Evolutionary conservation across 2,888 invertebrate genomes (phyloP).

Genomic region (Oscheius sp.): DNA sequence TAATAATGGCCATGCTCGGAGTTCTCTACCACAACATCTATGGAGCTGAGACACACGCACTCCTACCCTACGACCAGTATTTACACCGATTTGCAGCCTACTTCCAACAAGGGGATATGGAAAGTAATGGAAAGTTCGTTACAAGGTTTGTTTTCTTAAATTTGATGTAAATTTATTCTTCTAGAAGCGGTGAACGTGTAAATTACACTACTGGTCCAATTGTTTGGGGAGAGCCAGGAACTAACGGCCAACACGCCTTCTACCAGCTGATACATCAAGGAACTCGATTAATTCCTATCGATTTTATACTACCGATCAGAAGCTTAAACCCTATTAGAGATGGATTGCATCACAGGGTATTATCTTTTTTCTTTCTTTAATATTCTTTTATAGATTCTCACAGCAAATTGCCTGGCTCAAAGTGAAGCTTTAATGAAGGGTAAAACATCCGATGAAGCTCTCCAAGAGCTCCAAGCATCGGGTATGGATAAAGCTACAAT

Average conservation of each 20-base stretch:
- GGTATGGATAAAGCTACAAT: slow-evolving; percentile 81
- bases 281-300: slow-evolving; percentile 88
- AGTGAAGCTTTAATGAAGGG: slow-evolving; percentile 96
- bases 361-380: background rate
- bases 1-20: slow-evolving; percentile 89
- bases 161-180: slow-evolving; percentile 11
- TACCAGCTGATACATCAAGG: slow-evolving; percentile 90
- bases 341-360: slow-evolving; percentile 84
- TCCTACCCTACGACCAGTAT: slow-evolving; percentile 96
- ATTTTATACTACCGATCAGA: slow-evolving; percentile 92
- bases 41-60: slow-evolving; percentile 91
- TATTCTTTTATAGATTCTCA: slow-evolving; percentile 77
- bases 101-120: slow-evolving; percentile 90
- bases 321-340: slow-evolving; percentile 86
- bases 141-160: slow-evolving; percentile 67
- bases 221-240: slow-evolving; percentile 98
- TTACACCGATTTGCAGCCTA: slow-evolving; percentile 98
- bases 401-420: slow-evolving; percentile 97
- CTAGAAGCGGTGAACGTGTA: slow-evolving; percentile 71
- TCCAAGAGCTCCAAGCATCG: slow-evolving; percentile 82
- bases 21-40: slow-evolving; percentile 91
- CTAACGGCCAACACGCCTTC: slow-evolving; percentile 99
- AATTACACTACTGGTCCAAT: slow-evolving; percentile 79
- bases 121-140: slow-evolving; percentile 91
- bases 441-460: slow-evolving; percentile 78